A percentile compares a stretch with the other conserved stretches of the same genome.
Evolutionary conservation across 2,888 invertebrate genomes (phyloP).

Genomic region (Girardia tigrina): DNA sequence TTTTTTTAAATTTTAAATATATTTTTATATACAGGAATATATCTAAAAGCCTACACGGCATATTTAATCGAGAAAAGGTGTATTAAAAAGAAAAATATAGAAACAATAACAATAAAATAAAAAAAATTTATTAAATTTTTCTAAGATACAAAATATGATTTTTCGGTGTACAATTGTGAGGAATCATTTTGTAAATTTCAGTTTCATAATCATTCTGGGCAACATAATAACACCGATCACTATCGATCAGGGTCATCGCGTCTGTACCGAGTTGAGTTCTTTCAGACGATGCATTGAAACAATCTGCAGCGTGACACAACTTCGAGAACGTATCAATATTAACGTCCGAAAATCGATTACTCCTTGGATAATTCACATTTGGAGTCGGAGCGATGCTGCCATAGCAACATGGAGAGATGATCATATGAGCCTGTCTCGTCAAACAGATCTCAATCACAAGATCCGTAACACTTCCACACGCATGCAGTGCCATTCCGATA

Average conservation of each 20-base stretch:
- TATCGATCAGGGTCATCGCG: slow-evolving; percentile 77
- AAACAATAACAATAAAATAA: no score
- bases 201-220: slow-evolving; percentile 65
- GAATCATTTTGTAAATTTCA: slow-evolving; percentile 63
- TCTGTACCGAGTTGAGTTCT: slow-evolving; percentile 57
- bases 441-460: slow-evolving; percentile 73
- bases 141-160: slow-evolving; percentile 60
- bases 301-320: slow-evolving; percentile 34
- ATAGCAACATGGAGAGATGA: slow-evolving; percentile 83
- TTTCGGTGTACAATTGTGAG: slow-evolving; percentile 73
- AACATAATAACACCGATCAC: slow-evolving; percentile 65
- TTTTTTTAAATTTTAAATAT: no score
- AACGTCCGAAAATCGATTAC: slow-evolving; percentile 47
- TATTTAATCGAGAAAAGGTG: no score
- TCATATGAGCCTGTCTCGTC: slow-evolving; percentile 61
- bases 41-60: no score
- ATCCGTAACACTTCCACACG: slow-evolving; percentile 85
- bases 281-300: not conserved
- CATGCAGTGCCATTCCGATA: slow-evolving; percentile 75
- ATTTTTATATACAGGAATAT: no score
- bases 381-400: slow-evolving; percentile 68
- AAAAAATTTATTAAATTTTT: no score
- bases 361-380: slow-evolving; percentile 69
- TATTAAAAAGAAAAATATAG: no score
- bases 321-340: slow-evolving; percentile 37